Evolutionary conservation across 2,797 vertebrate species (phyloP), one percentile per base, ranked within the genome.

Genomic region (Dallia pectoralis): DNA sequence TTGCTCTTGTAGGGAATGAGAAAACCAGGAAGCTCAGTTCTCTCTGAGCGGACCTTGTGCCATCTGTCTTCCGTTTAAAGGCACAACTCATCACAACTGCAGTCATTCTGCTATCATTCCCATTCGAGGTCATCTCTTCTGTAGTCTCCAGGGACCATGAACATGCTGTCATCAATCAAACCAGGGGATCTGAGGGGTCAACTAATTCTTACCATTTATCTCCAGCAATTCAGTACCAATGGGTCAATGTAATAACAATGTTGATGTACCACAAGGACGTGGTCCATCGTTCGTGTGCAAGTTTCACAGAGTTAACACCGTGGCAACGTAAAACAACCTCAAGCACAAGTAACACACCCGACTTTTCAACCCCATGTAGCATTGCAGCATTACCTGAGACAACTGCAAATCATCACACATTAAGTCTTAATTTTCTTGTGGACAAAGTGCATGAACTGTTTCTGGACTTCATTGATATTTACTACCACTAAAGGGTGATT

Each of bases 21-120:
- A 84, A 72, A 77, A 79, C 65, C 63, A 67, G 79, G 67, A 79
- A 74, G 36, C 76, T 72, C 51, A 84, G 70, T 77, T 79, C 71
- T 63, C 76, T 48, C 9, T 71, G 75, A 59, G 12, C 4, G 22
- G 25, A 64, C 16, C 6, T 6, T 30, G 15, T 63, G 61, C 53
- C 53, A 59, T 25, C 53, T 12, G 25, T 25, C 22, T 22, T 27
- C 11, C 22, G 19, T 59, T 22, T 22, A 69, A 30, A 65, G 12
- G 27, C 44, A 68, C 44, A 48, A 33, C 69, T 36, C 53, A 69
- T 19, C 49, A 65, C 22, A 59, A 59, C 53, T 59, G 53, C 40
- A 44, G 40, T 65, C 29, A 53, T 33, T 25, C 25, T 29, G 53
- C 22, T 15, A 48, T 48, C 66, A 29, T 44, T 48, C 66, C 40